Evolutionary conservation across 2,797 vertebrate species (phyloP), one percentile per base, ranked within the genome.

Genomic region (Lophotriccus pileatus): DNA sequence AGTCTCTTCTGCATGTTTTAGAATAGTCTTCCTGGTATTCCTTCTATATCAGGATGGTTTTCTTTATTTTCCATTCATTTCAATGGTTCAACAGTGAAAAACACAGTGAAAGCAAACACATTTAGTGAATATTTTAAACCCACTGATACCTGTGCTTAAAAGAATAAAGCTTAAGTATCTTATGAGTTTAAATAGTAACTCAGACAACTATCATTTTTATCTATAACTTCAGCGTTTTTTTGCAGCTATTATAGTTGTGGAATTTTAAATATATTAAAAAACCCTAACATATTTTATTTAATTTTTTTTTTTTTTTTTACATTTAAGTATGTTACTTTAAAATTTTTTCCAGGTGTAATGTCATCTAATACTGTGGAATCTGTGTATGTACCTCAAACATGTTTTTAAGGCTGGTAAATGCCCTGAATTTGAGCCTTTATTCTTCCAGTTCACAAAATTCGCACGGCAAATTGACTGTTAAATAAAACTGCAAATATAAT

Each of bases 381-480:
- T 85, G 5, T 66, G 12, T 75, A 34, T 39, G 32, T 53, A 67
- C 9, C 24, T 75, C 28, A 37, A 53, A 7, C 4, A 47, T 16
- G 25, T 52, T 83, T 34, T 62, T 55, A 58, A 77, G 39, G 15
- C 28, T 85, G 80, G 7, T 39, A 53, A 68, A 37, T 58, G 3
- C 15, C 83, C 47, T 75, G 58, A 55, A 78, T 75, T 28, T 72
- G 24, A n/a, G 28, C 10, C 83, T 89, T 91, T 50, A 83, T 74
- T 25, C 8, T 74, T 67, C 49, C 46, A 58, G 32, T 55, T 89
- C 50, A 68, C 58, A 94, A 85, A 85, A 62, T 63, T 87, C 3
- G 0, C 5, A 5, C 21, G 22, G 34, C 53, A 89, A 92, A 75
- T 19, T 1, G 4, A 58, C 43, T 87, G 24, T 66, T 89, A 43